Base-by-base conservation (phyloP, 1,140 invertebrate species). In the Orchesella cincta region DNA sequence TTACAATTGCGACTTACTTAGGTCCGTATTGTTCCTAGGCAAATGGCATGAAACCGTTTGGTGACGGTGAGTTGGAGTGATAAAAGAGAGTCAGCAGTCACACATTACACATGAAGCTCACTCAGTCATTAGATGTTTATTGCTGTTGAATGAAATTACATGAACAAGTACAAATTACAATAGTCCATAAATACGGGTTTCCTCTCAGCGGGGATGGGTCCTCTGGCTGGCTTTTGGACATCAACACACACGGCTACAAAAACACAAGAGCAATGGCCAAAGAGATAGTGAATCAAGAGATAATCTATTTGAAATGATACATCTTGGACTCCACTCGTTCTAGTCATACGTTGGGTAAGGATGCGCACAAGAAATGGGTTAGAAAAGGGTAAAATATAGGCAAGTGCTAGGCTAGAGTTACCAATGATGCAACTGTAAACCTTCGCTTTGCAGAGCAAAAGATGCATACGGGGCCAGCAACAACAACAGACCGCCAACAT, bases 121-220 rank as follows among this genome's bases (percentile, higher is more conserved):
- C 62, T 33, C 62, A 67, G 62, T 67, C 31, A 67, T 67, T 67
- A 67, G 62, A 67, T 31, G 62, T 67, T 67, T 67, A 67, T 57
- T 57, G 54, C 54, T 57, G 54, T 16, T 57, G 54, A 57, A 57
- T 57, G 54, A 57, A 57, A 57, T 57, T 57, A 57, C 54, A 57
- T 14, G 54, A 57, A 57, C 54, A 57, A 57, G 54, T 57, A 57
- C 54, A 57, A 57, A 57, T 57, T 57, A 57, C 54, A 57, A 57
- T 67, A 29, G 62, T 67, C 62, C 62, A 33, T 67, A 67, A 67
- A 33, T 67, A 67, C 62, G 31, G 62, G 62, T 67, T 67, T 67
- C 26, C 62, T 67, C 62, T 67, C 62, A 18, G 54, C 62, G 62
- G 31, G 62, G 62, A 67, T 67, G 62, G 62, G 31, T 67, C 62